These are phyloP conservation scores for Prietella phreatophila DNA, from an alignment of 2,113 vertebrate species.

Conservation along the genomic window DNA sequence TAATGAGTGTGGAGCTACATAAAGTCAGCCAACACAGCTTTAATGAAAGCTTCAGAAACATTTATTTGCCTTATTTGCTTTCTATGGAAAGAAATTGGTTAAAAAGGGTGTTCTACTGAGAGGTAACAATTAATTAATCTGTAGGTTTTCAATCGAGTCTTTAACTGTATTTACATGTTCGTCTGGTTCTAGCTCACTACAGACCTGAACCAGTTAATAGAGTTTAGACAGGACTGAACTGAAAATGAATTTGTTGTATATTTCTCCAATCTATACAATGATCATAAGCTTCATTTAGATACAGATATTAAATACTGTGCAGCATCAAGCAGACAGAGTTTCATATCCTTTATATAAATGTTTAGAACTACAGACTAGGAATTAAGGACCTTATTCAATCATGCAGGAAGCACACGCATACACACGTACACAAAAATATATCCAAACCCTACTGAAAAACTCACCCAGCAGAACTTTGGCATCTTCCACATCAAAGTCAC, in stretches of 20 bases:
- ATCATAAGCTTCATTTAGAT: neutral
- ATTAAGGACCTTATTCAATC: constrained; percentile 49
- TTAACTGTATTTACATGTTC: neutral
- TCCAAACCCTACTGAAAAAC: constrained; percentile 67
- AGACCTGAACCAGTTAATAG: neutral
- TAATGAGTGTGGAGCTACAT: neutral
- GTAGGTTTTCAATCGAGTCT: neutral
- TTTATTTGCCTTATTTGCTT: neutral
- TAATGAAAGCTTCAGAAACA: neutral
- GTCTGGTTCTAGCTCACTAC: neutral
- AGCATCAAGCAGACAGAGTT: neutral
- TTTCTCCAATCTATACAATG: neutral
- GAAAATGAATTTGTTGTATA: neutral
- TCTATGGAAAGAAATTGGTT: neutral
- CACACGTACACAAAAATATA: neutral
- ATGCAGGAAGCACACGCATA: constrained; percentile 1
- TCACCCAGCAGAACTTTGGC: constrained; percentile 94
- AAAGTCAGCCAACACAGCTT: neutral
- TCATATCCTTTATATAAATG: neutral
- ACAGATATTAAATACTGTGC: neutral
- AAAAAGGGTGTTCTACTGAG: neutral
- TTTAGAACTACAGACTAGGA: constrained; percentile 27
- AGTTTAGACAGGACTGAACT: neutral
- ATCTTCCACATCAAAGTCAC: constrained; percentile 94
- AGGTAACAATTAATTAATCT: neutral